phyloP scores from a whole-genome alignment of 2,113 vertebrate species.

The Pomatostomus ruficeps region DNA sequence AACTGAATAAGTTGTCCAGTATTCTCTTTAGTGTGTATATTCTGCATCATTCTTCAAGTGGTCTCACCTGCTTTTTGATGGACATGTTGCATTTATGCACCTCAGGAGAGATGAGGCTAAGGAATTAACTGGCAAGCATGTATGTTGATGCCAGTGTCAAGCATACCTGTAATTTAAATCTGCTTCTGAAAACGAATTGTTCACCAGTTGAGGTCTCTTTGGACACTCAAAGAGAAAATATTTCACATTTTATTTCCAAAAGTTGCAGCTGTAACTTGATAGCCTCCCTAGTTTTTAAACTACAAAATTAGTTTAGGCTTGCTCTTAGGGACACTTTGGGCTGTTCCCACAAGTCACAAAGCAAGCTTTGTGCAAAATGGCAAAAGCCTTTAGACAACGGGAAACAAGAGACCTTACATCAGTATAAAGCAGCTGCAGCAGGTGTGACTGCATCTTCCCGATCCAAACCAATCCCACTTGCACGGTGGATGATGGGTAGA shows the following conservation, averaged over 20 bases:
- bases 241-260: neutral
- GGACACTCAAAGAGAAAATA: neutral
- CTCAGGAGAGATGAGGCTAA: neutral
- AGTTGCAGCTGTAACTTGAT: neutral
- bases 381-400: neutral
- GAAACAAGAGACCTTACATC: neutral
- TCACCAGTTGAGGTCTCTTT: neutral
- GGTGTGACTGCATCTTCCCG: neutral
- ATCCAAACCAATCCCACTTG: neutral
- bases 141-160: neutral
- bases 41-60: neutral
- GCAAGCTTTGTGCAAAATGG: neutral
- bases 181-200: neutral
- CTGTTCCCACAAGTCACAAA: neutral
- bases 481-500: neutral
- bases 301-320: neutral
- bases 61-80: neutral
- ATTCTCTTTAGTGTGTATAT: neutral
- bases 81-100: neutral
- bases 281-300: neutral
- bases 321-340: neutral
- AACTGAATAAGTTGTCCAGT: neutral
- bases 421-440: neutral
- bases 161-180: neutral
- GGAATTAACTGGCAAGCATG: neutral